Conservation (phyloP, 2,888 invertebrate genomes). For the Hypolimnas misippus region DNA sequence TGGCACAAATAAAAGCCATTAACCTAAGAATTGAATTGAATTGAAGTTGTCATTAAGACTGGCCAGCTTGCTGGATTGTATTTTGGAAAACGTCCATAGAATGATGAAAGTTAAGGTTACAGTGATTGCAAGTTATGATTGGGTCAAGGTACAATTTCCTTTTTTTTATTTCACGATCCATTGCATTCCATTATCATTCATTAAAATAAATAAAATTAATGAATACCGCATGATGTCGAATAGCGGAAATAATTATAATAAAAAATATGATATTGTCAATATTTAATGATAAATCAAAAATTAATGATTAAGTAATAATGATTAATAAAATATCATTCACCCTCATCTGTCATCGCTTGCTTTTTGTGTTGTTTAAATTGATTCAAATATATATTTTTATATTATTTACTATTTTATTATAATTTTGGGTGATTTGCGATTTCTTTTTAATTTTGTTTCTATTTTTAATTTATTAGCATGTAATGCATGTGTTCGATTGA, state of each 20-base stretch:
- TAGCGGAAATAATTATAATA: background rate
- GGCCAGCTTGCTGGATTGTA: no score
- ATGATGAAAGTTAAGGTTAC: slow-evolving; percentile 44
- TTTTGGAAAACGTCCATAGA: slow-evolving; percentile 35
- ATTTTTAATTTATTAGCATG: slow-evolving; percentile 33
- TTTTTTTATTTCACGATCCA: slow-evolving; percentile 46
- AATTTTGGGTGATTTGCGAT: slow-evolving; percentile 41
- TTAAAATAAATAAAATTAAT: background rate
- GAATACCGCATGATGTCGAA: no score
- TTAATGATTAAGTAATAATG: background rate
- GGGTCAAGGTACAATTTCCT: slow-evolving; percentile 71
- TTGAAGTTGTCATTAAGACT: no score
- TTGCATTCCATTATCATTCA: slow-evolving; percentile 38
- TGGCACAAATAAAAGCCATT: no score
- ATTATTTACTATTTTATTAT: slow-evolving; percentile 35
- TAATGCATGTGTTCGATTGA: slow-evolving; percentile 31
- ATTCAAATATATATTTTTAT: slow-evolving; percentile 39
- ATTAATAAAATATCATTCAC: slow-evolving; percentile 51
- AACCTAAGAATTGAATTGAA: no score
- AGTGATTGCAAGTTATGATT: slow-evolving; percentile 58
- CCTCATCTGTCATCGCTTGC: slow-evolving; percentile 65
- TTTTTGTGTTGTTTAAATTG: slow-evolving; percentile 56
- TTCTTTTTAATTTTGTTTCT: slow-evolving; percentile 17
- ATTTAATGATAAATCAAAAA: slow-evolving; percentile 3
- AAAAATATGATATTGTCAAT: background rate